Conservation (phyloP, 2,797 vertebrate species). For the Periophthalmus magnuspinnatus region DNA sequence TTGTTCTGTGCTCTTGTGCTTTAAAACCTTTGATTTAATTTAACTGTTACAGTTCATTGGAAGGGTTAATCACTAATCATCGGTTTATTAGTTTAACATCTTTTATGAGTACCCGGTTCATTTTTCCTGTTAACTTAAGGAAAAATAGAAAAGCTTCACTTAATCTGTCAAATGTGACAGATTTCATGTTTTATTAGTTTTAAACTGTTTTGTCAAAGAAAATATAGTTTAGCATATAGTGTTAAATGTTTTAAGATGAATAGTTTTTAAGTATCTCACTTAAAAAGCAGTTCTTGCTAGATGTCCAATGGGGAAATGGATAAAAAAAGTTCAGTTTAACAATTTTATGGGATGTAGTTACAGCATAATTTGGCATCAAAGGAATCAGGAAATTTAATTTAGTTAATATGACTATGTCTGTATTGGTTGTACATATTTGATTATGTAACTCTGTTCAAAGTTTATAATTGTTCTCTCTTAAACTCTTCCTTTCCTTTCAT, state of each 20-base stretch:
- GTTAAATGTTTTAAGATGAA: background rate
- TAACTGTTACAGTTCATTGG: background rate
- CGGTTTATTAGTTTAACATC: background rate
- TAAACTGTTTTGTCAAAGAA: background rate
- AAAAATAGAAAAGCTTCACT: background rate
- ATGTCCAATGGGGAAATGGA: background rate
- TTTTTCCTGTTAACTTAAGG: constrained; percentile 20
- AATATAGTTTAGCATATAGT: background rate
- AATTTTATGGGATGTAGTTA: constrained; percentile 25
- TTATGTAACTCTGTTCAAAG: constrained; percentile 33
- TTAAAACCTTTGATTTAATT: background rate
- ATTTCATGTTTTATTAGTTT: background rate
- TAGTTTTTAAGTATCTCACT: background rate
- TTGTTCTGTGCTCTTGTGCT: background rate
- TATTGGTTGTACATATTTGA: constrained; percentile 26
- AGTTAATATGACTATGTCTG: constrained; percentile 23
- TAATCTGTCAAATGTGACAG: background rate
- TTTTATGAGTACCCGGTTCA: background rate
- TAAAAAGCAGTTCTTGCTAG: background rate
- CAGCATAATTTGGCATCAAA: constrained; percentile 11
- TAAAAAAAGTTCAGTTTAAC: constrained; percentile 2
- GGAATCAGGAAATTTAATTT: constrained; percentile 40
- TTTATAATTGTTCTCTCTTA: constrained; percentile 30
- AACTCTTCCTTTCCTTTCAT: constrained; percentile 36
- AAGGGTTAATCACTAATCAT: background rate